Conservation (phyloP, 2,797 vertebrate genomes). For the Ptychobarbus kaznakovi region DNA sequence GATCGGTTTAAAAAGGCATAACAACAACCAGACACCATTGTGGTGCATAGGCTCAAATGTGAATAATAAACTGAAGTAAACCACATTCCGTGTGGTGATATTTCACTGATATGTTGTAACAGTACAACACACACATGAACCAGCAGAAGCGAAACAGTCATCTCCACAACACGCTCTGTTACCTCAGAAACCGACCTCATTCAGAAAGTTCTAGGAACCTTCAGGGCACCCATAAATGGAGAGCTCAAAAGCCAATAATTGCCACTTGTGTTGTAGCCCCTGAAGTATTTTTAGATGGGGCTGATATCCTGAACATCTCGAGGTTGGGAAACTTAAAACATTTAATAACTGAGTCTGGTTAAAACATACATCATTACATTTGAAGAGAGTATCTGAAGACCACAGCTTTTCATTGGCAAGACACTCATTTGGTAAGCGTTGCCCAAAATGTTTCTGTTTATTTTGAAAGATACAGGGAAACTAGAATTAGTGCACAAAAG, state of each 20-base stretch:
- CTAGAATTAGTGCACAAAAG: slow-evolving; percentile 69
- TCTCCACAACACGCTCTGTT: slow-evolving; percentile 57
- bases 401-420: slow-evolving; percentile 52
- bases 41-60: not conserved
- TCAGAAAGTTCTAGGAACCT: slow-evolving; percentile 68
- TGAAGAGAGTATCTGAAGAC: slow-evolving; percentile 64
- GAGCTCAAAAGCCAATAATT: slow-evolving; percentile 79
- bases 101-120: slow-evolving; percentile 7
- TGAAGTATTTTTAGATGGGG: slow-evolving; percentile 77
- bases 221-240: slow-evolving; percentile 68
- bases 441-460: slow-evolving; percentile 65
- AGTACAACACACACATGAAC: not conserved
- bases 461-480: slow-evolving; percentile 72
- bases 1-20: not conserved
- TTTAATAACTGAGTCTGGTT: slow-evolving; percentile 77
- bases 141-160: slow-evolving; percentile 42
- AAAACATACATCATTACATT: slow-evolving; percentile 79
- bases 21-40: not conserved
- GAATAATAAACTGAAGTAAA: slow-evolving; percentile 15
- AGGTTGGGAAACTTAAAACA: slow-evolving; percentile 75
- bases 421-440: slow-evolving; percentile 69
- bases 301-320: slow-evolving; percentile 70
- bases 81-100: not conserved
- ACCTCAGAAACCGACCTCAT: slow-evolving; percentile 73
- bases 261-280: slow-evolving; percentile 72